Percentiles rank a stretch among this genome's conserved stretches.
phyloP scores from a whole-genome alignment of 2,888 invertebrate species.

The Drosophila nr. fundita region DNA sequence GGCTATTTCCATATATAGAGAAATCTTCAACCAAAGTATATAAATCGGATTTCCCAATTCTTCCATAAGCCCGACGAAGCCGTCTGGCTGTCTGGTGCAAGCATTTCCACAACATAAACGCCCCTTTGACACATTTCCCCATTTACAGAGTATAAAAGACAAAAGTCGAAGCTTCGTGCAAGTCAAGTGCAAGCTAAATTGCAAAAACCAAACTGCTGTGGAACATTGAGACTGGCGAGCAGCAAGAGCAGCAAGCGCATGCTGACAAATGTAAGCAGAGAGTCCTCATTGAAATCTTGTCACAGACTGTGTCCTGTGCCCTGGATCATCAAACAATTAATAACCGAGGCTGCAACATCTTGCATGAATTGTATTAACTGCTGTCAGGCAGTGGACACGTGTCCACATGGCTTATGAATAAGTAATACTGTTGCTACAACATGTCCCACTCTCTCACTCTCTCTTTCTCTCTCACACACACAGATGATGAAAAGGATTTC shows the following conservation, averaged over 20 bases:
- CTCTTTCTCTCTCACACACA: neutral
- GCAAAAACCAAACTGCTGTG: slow-evolving; percentile 29
- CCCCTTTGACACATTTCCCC: neutral
- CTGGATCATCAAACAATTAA: slow-evolving; percentile 17
- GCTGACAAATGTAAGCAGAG: slow-evolving; percentile 1
- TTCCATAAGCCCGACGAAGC: neutral
- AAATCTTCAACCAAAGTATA: neutral
- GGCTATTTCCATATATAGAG: neutral
- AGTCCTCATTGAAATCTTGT: neutral
- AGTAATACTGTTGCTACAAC: neutral
- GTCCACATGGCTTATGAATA: slow-evolving; percentile 2
- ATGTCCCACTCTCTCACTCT: neutral
- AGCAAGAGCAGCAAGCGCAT: slow-evolving; percentile 33
- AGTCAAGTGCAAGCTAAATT: slow-evolving; percentile 37
- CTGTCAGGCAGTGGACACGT: neutral
- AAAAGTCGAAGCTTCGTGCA: slow-evolving; percentile 20
- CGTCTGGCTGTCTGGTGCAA: neutral
- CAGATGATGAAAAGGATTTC: slow-evolving; percentile 39
- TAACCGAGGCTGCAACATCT: neutral
- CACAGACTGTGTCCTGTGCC: slow-evolving; percentile 2
- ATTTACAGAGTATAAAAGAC: slow-evolving; percentile 19
- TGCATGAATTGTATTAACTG: neutral
- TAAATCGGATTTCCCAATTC: neutral
- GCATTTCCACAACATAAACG: neutral
- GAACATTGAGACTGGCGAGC: slow-evolving; percentile 21